Conservation (phyloP, 1,140 invertebrate genomes). For the Pinna nobilis region DNA sequence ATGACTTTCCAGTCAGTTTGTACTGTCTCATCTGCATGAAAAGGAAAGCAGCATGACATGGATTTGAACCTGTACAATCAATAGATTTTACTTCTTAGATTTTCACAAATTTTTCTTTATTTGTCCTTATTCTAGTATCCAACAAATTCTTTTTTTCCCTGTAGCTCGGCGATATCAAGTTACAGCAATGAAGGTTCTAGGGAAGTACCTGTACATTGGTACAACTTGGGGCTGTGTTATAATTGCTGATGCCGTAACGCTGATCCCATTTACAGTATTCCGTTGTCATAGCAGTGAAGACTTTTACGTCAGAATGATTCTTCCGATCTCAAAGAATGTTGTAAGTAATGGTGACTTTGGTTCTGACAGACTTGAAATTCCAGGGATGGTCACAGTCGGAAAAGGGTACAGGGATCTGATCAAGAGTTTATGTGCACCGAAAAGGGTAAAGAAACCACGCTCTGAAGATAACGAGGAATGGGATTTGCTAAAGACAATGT, state of each 20-base stretch:
- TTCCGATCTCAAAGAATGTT: constrained; percentile 44
- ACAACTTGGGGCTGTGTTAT: constrained; percentile 67
- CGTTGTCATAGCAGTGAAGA: constrained; percentile 61
- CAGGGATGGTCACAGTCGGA: constrained; percentile 57
- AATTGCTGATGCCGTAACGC: constrained; percentile 55
- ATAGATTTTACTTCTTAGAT: neutral
- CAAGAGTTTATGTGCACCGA: constrained; percentile 18
- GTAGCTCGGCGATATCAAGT: constrained; percentile 57
- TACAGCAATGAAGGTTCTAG: constrained; percentile 55
- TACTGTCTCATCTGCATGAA: no score
- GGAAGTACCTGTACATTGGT: constrained; percentile 63
- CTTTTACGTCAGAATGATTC: constrained; percentile 60
- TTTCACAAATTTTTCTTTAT: neutral
- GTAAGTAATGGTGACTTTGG: neutral
- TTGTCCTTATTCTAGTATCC: neutral
- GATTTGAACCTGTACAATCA: no score
- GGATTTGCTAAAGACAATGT: neutral
- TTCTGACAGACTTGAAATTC: constrained; percentile 2
- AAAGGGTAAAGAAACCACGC: neutral
- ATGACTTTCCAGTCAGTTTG: no score
- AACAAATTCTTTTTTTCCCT: constrained; percentile 23
- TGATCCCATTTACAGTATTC: constrained; percentile 58
- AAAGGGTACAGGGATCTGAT: constrained; percentile 57
- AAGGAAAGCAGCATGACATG: no score
- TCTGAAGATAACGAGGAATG: neutral